Evolutionary conservation across 2,888 invertebrate species (phyloP).

Genomic region (Teleogryllus oceanicus): DNA sequence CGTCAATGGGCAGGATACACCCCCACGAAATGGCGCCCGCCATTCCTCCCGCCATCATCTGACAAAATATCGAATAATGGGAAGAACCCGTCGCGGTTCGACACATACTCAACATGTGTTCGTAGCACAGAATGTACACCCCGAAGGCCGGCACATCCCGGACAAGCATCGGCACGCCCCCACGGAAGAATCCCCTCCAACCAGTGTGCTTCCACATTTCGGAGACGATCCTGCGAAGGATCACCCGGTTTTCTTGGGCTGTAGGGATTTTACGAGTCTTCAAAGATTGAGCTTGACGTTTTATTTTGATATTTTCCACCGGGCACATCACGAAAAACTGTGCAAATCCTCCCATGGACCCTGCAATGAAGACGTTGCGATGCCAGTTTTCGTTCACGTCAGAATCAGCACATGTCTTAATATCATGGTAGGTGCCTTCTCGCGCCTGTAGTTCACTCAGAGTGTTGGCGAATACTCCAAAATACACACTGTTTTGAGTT

Average conservation of each 20-base stretch:
- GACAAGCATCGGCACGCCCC: not conserved
- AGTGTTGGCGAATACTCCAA: constrained; percentile 55
- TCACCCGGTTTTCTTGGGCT: too few species aligned
- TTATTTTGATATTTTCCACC: constrained; percentile 64
- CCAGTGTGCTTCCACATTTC: not conserved
- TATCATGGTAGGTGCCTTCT: too few species aligned
- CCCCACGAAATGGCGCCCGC: constrained; percentile 58
- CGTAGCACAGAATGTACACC: constrained; percentile 26
- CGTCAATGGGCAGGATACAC: constrained; percentile 68
- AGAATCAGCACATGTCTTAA: constrained; percentile 32
- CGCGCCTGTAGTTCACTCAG: too few species aligned
- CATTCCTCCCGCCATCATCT: constrained; percentile 44
- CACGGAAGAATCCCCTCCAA: not conserved
- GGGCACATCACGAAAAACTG: constrained; percentile 61
- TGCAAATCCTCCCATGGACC: constrained; percentile 59
- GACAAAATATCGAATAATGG: not conserved
- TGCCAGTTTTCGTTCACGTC: constrained; percentile 33
- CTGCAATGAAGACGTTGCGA: constrained; percentile 54
- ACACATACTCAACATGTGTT: constrained; percentile 23
- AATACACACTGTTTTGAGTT: constrained; percentile 63
- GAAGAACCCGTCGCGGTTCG: not conserved
- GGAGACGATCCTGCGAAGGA: not conserved
- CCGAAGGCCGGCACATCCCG: constrained; percentile 30
- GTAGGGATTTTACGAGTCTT: too few species aligned
- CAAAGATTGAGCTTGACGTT: constrained; percentile 51